phyloP scores from a whole-genome alignment of 2,888 invertebrate species.

The Epinotia bilunana region DNA sequence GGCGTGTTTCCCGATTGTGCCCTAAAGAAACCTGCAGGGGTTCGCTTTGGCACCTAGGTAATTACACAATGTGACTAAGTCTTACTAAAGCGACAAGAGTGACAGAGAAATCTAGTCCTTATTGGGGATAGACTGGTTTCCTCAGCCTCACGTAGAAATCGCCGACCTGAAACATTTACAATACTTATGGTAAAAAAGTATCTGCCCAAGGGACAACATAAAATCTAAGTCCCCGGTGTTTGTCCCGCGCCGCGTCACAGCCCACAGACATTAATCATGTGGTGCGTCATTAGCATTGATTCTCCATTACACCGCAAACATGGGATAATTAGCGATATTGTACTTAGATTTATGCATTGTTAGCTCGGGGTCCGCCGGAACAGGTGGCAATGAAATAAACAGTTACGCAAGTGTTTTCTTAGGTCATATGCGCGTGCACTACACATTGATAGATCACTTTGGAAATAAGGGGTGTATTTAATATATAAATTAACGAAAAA shows the following conservation, averaged over 20 bases:
- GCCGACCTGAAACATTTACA: neutral
- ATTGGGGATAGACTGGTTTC: no score
- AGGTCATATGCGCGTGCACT: neutral
- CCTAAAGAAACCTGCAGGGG: no score
- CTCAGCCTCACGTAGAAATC: neutral
- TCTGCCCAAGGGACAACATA: neutral
- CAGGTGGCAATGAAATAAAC: neutral
- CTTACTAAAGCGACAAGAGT: no score
- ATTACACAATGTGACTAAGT: no score
- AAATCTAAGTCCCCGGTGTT: slow-evolving; percentile 11
- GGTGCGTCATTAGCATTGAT: slow-evolving; percentile 34
- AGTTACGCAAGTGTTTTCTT: neutral
- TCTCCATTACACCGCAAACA: slow-evolving; percentile 40
- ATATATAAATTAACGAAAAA: no score
- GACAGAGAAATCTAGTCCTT: no score
- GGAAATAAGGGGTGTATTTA: no score
- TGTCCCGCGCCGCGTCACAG: slow-evolving; percentile 5
- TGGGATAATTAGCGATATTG: slow-evolving; percentile 20
- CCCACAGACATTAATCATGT: slow-evolving; percentile 33
- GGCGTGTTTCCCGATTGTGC: no score
- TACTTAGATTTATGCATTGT: slow-evolving; percentile 27
- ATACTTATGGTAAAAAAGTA: neutral
- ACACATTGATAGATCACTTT: no score
- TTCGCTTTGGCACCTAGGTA: no score
- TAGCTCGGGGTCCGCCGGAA: neutral